Percentiles rank a stretch among this genome's conserved stretches.
phyloP scores from a whole-genome alignment of 1,140 invertebrate genomes.

The Nasonia vitripennis region DNA sequence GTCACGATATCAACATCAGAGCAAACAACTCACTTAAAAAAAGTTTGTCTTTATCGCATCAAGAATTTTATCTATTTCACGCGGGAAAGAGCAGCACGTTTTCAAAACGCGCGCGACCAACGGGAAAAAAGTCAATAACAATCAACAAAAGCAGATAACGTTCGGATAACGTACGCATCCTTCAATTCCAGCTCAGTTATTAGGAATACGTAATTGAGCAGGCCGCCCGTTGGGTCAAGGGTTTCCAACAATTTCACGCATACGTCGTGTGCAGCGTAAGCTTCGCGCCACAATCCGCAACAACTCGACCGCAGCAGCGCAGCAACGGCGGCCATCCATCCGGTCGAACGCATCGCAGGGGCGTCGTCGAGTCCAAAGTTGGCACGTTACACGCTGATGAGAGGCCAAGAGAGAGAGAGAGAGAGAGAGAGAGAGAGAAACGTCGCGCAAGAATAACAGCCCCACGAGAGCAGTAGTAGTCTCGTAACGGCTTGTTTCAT shows the following conservation, averaged over 20 bases:
- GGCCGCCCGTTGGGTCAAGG: not conserved
- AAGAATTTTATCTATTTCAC: too few relatives aligned
- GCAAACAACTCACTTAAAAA: too few relatives aligned
- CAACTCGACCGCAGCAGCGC: not conserved
- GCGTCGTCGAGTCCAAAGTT: slow-evolving; percentile 39
- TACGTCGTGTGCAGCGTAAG: not conserved
- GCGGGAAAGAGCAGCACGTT: too few relatives aligned
- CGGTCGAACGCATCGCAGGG: slow-evolving; percentile 21
- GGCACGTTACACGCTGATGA: slow-evolving; percentile 22
- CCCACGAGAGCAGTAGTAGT: not conserved
- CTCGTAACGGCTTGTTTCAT: slow-evolving; percentile 46
- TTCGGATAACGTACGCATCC: too few relatives aligned
- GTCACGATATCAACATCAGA: too few relatives aligned
- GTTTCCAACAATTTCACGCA: not conserved
- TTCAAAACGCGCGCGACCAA: too few relatives aligned
- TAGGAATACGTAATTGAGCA: not conserved
- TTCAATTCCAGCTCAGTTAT: not conserved
- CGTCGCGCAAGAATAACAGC: slow-evolving; percentile 13
- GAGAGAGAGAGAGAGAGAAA: not conserved
- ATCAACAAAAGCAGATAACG: too few relatives aligned
- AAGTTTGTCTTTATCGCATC: too few relatives aligned
- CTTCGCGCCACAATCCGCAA: not conserved
- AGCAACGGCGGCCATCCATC: not conserved
- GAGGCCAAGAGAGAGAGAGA: slow-evolving; percentile 1
- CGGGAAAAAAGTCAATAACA: too few relatives aligned